phyloP scores from a whole-genome alignment of 1,140 invertebrate species.

The Thrips palmi region DNA sequence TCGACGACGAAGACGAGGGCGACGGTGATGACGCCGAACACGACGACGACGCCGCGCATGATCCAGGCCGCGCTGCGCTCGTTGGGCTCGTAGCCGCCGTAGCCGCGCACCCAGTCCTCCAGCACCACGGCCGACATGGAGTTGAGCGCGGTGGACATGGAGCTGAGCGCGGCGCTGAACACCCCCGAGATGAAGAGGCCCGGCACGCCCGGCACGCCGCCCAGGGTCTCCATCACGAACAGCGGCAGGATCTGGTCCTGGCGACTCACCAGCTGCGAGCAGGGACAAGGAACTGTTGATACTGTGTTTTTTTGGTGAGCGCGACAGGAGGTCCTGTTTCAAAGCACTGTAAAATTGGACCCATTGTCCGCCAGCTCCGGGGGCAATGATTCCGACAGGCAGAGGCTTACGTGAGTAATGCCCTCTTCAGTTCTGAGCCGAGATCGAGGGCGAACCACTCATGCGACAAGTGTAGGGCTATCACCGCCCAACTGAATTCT shows the following conservation, averaged over 20 bases:
- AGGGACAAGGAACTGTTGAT: too few species aligned
- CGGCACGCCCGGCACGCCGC: conserved; percentile 30
- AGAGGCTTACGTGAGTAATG: too few species aligned
- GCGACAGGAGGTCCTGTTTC: too few species aligned
- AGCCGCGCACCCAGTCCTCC: conserved; percentile 55
- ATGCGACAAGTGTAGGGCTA: too few species aligned
- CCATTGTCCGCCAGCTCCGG: too few species aligned
- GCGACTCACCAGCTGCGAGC: conserved; percentile 34
- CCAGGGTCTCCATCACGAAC: conserved; percentile 34
- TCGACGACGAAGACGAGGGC: conserved; percentile 51
- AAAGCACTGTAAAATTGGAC: too few species aligned
- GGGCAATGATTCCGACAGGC: too few species aligned
- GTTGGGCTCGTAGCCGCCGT: conserved; percentile 33
- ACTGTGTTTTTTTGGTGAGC: too few species aligned
- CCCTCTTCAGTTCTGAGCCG: too few species aligned
- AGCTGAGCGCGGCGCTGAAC: too few species aligned
- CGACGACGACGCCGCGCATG: conserved; percentile 43
- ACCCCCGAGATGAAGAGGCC: conserved; percentile 45
- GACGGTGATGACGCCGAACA: conserved; percentile 43
- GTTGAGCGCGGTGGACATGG: conserved; percentile 75
- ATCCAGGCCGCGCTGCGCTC: conserved; percentile 38
- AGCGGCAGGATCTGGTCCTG: conserved; percentile 30
- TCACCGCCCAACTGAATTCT: too few species aligned
- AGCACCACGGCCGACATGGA: conserved; percentile 76
- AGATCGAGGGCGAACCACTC: too few species aligned